phyloP scores from a whole-genome alignment of 2,797 vertebrate species.

The Halcyon leucocephala region DNA sequence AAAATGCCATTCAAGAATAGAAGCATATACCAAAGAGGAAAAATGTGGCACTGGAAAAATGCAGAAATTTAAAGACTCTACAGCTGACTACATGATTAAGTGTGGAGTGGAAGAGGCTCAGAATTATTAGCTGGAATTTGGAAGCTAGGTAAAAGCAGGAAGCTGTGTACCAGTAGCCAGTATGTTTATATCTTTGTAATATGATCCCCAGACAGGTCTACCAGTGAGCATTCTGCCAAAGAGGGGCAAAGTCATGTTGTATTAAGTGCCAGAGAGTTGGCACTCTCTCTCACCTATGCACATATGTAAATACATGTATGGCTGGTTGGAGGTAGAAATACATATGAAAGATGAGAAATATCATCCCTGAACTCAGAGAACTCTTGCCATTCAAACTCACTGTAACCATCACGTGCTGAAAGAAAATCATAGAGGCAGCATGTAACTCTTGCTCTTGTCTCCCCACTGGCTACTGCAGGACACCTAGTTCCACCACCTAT shows the following conservation, averaged over 20 bases:
- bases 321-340: not conserved
- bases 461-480: not conserved
- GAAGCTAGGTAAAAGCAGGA: not conserved
- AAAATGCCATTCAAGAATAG: not conserved
- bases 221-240: not conserved
- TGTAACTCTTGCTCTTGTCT: not conserved
- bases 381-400: not conserved
- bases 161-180: not conserved
- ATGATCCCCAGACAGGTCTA: not conserved
- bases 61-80: not conserved
- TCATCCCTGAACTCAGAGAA: not conserved
- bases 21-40: not conserved
- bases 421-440: not conserved
- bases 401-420: not conserved
- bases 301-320: fast-evolving
- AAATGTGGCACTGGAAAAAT: not conserved
- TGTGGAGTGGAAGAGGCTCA: not conserved
- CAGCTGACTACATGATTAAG: not conserved
- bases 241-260: not conserved
- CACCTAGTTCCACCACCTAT: not conserved
- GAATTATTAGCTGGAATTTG: not conserved
- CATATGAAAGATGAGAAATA: not conserved
- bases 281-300: not conserved
- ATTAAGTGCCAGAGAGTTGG: not conserved
- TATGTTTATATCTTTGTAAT: not conserved